A percentile compares a stretch with the other conserved stretches of the same genome.
phyloP scores from a whole-genome alignment of 2,113 vertebrate species.

The Lipophrys pholis region DNA sequence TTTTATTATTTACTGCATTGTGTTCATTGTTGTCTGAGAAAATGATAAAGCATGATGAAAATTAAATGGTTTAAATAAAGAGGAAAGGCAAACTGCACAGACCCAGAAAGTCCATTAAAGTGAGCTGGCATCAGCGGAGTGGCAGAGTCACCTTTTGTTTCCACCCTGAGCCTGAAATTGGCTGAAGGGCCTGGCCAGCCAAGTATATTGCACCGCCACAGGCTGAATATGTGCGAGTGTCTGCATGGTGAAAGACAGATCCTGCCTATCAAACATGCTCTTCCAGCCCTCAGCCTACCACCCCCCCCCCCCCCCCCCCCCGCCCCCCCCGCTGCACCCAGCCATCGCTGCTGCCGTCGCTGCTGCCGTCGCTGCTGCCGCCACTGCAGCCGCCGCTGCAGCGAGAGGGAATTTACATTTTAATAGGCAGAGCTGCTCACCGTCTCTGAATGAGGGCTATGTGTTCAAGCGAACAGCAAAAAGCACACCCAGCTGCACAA shows the following conservation, averaged over 20 bases:
- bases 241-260: slow-evolving; percentile 66
- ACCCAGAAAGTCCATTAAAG: slow-evolving; percentile 28
- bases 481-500: slow-evolving; percentile 83
- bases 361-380: slow-evolving; percentile 23
- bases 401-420: slow-evolving; percentile 87
- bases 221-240: slow-evolving; percentile 59
- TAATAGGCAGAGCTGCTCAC: slow-evolving; percentile 86
- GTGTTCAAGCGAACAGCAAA: slow-evolving; percentile 84
- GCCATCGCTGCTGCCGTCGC: background rate
- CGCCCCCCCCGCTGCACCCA: slow-evolving; percentile 71
- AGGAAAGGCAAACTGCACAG: background rate
- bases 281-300: slow-evolving; percentile 62
- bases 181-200: slow-evolving; percentile 45
- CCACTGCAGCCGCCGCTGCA: slow-evolving; percentile 61
- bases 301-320: slow-evolving; percentile 55
- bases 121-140: slow-evolving; percentile 29
- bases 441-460: slow-evolving; percentile 81
- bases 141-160: slow-evolving; percentile 61
- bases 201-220: slow-evolving; percentile 59
- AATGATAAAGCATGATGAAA: too few relatives aligned
- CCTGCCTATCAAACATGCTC: slow-evolving; percentile 58
- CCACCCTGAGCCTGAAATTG: slow-evolving; percentile 34
- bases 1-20: too few relatives aligned
- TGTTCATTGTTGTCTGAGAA: too few relatives aligned
- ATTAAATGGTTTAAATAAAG: too few relatives aligned